Base-by-base conservation (phyloP, 2,888 invertebrate genomes). In the Endotricha flammealis region DNA sequence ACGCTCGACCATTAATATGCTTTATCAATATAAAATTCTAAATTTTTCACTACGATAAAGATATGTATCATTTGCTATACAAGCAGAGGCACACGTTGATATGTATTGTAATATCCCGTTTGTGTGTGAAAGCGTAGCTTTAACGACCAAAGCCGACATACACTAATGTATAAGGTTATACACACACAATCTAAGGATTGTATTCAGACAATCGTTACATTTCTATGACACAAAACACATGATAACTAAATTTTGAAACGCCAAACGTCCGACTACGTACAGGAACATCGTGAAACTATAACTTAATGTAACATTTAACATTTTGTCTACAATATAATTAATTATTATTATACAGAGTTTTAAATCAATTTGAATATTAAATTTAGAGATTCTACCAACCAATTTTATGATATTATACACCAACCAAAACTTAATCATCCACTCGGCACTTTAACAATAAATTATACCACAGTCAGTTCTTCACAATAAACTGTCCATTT, bases 41-140 rank as follows among this genome's bases (percentile, higher is more conserved):
- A 75, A 77, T 75, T 72, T 73, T 20, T 75, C 50, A 53, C 80
- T 80, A 82, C 67, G 58, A 68, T 75, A 67, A 75, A 72, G 82
- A 83, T 82, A 85, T 83, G 80, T 82, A 71, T 71, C 61, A 64
- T 65, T 78, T 75, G 74, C 82, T 82, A 80, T 80, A 64, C 44
- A 83, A 82, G 85, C 83, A 75, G 80, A 86, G 85, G 85, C 85
- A 86, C 85, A 85, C 80, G 61, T 80, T 81, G 85, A 86, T 86
- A 86, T 86, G 85, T 83, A 73, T 74, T 67, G 73, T 78, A 76
- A 69, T 69, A 59, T 55, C 63, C 59, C 60, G 54, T 60, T 57
- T 50, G 48, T 63, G 60, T 60, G 63, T 67, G 66, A 69, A 77
- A 80, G 80, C 80, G 64, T 66, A 64, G 73, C 77, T 77, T 78